Conservation (phyloP, 2,113 vertebrate genomes). For the Leptocoma aspasia region DNA sequence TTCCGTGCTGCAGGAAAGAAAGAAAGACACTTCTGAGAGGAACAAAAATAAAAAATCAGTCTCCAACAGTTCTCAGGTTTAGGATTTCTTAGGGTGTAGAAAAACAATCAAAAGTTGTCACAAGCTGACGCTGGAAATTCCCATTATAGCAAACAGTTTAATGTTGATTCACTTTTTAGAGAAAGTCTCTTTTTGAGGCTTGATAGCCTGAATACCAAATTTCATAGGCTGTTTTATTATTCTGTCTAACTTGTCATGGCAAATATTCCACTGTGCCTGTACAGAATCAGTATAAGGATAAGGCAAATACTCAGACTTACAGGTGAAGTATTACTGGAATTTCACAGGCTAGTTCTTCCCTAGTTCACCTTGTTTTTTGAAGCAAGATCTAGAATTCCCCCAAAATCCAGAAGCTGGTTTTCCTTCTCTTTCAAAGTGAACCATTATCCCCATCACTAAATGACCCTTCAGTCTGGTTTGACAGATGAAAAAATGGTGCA, state of each 20-base stretch:
- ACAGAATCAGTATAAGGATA: neutral
- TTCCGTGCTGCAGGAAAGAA: conserved; percentile 88
- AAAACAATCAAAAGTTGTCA: conserved; percentile 18
- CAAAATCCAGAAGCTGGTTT: neutral
- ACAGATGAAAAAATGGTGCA: conserved; percentile 31
- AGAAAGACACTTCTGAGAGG: conserved; percentile 75
- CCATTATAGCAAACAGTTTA: neutral
- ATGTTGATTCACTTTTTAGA: neutral
- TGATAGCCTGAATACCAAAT: conserved; percentile 2
- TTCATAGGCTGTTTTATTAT: neutral
- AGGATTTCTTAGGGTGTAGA: conserved; percentile 13
- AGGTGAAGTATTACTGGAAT: neutral
- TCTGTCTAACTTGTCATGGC: neutral
- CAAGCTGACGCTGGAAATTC: neutral
- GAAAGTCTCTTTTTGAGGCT: neutral
- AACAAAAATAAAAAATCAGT: neutral
- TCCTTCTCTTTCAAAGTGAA: conserved; percentile 46
- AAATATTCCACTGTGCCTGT: neutral
- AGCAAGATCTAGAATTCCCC: neutral
- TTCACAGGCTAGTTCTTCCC: conserved; percentile 4
- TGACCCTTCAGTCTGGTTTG: conserved; percentile 32
- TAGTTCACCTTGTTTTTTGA: neutral
- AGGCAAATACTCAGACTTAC: neutral
- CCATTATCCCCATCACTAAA: conserved; percentile 41
- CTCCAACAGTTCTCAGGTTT: conserved; percentile 8